Evolutionary conservation across 2,113 vertebrate species (phyloP).

Genomic region (Poeciliopsis turrubarensis): DNA sequence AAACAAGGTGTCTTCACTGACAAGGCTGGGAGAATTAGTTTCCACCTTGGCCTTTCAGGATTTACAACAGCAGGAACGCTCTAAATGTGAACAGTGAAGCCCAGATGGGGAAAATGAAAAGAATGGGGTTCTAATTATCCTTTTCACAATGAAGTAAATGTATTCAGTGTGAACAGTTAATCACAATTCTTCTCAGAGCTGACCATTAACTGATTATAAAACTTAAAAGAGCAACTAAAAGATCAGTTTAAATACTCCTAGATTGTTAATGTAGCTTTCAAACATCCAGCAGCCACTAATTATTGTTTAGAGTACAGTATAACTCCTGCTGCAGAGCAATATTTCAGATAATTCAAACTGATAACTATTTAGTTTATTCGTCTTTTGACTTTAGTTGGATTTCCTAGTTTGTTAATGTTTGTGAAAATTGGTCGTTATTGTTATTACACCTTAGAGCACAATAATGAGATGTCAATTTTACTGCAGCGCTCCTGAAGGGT

Average conservation of each 20-base stretch:
- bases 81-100: slow-evolving; percentile 41
- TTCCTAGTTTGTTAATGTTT: slow-evolving; percentile 22
- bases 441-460: background rate
- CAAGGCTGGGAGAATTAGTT: slow-evolving; percentile 70
- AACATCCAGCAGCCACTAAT: slow-evolving; percentile 25
- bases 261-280: slow-evolving; percentile 30
- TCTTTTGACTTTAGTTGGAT: background rate
- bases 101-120: slow-evolving; percentile 28
- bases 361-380: slow-evolving; percentile 6
- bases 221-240: slow-evolving; percentile 44
- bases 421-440: background rate
- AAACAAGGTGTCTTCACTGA: slow-evolving; percentile 75
- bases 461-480: background rate
- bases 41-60: slow-evolving; percentile 63
- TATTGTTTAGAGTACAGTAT: slow-evolving; percentile 31
- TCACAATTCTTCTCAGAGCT: background rate
- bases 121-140: slow-evolving; percentile 11
- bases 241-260: slow-evolving; percentile 31
- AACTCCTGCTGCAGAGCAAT: slow-evolving; percentile 13
- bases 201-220: slow-evolving; percentile 38
- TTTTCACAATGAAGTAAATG: slow-evolving; percentile 15
- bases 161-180: background rate
- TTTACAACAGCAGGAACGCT: slow-evolving; percentile 54
- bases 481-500: background rate
- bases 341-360: slow-evolving; percentile 23